Evolutionary conservation across 2,113 vertebrate species (phyloP).

Genomic region (Neomonachus schauinslandi): DNA sequence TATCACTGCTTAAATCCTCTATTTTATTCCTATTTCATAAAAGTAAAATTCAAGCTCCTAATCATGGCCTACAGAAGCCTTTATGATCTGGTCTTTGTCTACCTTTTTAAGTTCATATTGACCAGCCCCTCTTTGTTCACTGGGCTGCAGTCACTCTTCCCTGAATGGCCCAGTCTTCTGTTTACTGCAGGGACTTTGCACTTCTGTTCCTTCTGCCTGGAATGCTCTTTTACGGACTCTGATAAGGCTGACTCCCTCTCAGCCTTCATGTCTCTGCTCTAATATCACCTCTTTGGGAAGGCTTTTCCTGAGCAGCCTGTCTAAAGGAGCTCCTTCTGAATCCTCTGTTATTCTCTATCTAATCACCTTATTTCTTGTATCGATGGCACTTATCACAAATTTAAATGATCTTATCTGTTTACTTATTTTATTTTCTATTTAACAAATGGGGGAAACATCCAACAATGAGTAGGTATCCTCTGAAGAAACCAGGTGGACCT

Average conservation of each 20-base stretch:
- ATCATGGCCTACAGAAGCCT: background rate
- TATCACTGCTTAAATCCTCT: background rate
- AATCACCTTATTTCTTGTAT: background rate
- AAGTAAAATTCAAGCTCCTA: background rate
- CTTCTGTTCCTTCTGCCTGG: background rate
- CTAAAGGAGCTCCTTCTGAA: background rate
- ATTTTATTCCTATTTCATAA: background rate
- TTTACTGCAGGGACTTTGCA: background rate
- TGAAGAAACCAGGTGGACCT: background rate
- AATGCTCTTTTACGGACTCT: background rate
- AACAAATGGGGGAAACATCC: background rate
- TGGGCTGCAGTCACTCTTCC: background rate
- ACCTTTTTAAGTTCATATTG: background rate
- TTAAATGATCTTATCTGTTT: background rate
- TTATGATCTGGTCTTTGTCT: background rate
- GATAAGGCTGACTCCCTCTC: background rate
- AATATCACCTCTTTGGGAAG: background rate
- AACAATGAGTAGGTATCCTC: background rate
- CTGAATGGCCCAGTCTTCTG: background rate
- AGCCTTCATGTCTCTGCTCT: background rate
- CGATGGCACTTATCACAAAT: background rate
- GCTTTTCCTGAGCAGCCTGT: background rate
- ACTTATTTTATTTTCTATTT: constrained; percentile 14
- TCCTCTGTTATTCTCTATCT: background rate
- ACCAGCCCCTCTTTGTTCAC: background rate